Evolutionary conservation across 2,888 invertebrate genomes (phyloP).

Genomic region (Oligia fasciuncula): DNA sequence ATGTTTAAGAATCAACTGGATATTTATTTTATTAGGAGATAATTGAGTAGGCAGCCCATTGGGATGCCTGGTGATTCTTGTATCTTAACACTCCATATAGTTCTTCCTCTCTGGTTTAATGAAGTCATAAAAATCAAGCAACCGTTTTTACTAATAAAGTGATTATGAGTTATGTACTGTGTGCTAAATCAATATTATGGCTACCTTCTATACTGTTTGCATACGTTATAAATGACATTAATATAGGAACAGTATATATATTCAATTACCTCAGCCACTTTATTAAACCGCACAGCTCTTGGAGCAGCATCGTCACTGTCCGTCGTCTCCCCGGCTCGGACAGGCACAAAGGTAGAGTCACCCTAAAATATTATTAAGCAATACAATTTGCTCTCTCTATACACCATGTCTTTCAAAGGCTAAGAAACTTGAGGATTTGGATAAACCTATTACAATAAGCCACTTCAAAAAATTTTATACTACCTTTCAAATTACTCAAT

Average conservation of each 20-base stretch:
- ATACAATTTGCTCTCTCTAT: constrained; percentile 25
- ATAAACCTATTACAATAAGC: constrained; percentile 5
- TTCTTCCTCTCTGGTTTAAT: background rate
- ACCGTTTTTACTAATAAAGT: background rate
- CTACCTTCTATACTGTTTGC: background rate
- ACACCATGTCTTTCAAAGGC: constrained; percentile 62
- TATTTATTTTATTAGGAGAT: too few species aligned
- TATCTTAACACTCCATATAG: background rate
- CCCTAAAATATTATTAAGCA: constrained; percentile 89
- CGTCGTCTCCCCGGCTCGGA: constrained; percentile 93
- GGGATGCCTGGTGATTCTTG: background rate
- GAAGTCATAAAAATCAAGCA: background rate
- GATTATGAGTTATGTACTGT: background rate
- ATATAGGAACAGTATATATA: background rate
- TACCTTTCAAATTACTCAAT: constrained; percentile 8
- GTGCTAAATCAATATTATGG: background rate
- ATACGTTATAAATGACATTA: background rate
- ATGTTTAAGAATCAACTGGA: background rate
- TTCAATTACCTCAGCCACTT: constrained; percentile 93
- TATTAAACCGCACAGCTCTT: constrained; percentile 96
- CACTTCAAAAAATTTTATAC: constrained; percentile 7
- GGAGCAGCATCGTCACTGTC: constrained; percentile 94
- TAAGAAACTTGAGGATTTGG: constrained; percentile 21
- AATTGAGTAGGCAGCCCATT: background rate
- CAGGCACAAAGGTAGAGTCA: constrained; percentile 97